Evolutionary conservation across 30 jellyfish, hydroid and myxozoan species (phyloP).

Genomic region (Chrysaora quinquecirrha): DNA sequence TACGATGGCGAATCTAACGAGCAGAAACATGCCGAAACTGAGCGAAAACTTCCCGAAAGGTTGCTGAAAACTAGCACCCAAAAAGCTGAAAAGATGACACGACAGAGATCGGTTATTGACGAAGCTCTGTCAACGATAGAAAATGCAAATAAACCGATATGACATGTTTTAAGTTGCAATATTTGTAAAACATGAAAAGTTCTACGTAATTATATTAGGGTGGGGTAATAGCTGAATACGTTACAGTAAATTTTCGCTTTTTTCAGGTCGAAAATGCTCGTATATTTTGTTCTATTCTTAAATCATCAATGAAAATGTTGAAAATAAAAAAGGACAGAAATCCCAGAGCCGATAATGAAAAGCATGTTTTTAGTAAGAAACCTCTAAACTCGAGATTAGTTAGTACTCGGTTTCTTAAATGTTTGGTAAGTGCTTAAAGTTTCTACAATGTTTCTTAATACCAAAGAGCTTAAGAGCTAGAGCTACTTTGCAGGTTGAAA

Average conservation of each 20-base stretch:
- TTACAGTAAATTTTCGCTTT: no score
- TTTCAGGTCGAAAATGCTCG: no score
- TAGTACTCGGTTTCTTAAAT: no score
- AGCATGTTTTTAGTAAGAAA: no score
- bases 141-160: slow-evolving; percentile 10
- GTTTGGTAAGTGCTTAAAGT: no score
- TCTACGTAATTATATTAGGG: neutral
- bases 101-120: slow-evolving; percentile 4
- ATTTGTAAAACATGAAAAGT: neutral
- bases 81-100: neutral
- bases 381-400: no score
- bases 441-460: no score
- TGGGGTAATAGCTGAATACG: neutral
- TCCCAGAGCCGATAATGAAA: no score
- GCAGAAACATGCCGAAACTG: neutral
- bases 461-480: no score
- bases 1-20: neutral
- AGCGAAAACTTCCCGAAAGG: neutral
- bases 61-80: neutral
- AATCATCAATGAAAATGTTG: neutral
- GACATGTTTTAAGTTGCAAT: neutral
- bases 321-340: neutral
- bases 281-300: no score
- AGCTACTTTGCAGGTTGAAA: no score
- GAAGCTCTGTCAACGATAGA: neutral